Conservation (phyloP, 2,113 vertebrate genomes). For the Oreochromis tanganicae region DNA sequence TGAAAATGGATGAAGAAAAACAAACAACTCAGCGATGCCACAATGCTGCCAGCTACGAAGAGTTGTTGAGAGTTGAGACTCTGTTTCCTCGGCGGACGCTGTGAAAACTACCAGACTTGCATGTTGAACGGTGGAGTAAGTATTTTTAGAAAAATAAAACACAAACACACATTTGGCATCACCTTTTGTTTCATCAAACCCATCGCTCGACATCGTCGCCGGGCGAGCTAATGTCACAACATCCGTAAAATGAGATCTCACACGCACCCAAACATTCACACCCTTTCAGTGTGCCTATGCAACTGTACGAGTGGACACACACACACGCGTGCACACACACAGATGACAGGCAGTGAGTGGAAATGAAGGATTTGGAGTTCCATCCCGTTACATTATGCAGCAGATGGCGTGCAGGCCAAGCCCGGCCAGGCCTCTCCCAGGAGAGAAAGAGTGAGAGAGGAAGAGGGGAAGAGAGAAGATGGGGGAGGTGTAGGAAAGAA, state of each 20-base stretch:
- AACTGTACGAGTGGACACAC: conserved; percentile 40
- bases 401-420: conserved; percentile 76
- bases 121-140: neutral
- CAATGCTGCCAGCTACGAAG: neutral
- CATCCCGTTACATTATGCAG: conserved; percentile 77
- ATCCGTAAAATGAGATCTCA: conserved; percentile 66
- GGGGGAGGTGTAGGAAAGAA: conserved; percentile 58
- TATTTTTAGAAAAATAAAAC: neutral
- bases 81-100: neutral
- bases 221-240: conserved; percentile 52
- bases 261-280: conserved; percentile 48
- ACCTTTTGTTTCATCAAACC: conserved; percentile 27
- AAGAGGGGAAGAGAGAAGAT: conserved; percentile 55
- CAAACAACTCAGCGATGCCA: neutral
- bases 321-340: conserved; percentile 31
- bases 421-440: conserved; percentile 71
- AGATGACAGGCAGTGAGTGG: conserved; percentile 74
- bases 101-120: neutral
- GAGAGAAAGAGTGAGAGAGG: conserved; percentile 64
- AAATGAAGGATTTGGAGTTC: conserved; percentile 78
- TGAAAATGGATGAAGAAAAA: neutral
- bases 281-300: conserved; percentile 18
- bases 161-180: neutral
- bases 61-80: neutral
- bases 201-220: conserved; percentile 22